Base-by-base conservation (phyloP, 2,797 vertebrate genomes). In the Podarcis siculus region DNA sequence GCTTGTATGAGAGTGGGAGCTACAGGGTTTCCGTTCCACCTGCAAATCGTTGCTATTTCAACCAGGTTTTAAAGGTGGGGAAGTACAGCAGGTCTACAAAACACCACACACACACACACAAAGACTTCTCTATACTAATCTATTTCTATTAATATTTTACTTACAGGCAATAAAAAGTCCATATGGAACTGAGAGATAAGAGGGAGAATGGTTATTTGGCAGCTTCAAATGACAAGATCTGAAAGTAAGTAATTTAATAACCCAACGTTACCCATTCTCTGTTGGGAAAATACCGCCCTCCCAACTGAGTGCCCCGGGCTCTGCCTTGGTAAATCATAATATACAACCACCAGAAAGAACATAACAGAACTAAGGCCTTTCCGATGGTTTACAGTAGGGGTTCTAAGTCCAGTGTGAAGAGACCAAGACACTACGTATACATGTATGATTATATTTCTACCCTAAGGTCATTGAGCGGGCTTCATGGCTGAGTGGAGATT, bases 111-210 rank as follows among this genome's bases (percentile, higher is more conserved):
- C 45, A 81, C 45, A 81, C 64, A 73, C 49, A n/a, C 1, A 9
- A 55, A 55, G 49, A 15, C 49, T 55, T 55, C 32, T 42, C 30
- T 2, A 83, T 30, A 58, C 3, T 12, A 0, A 71, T 10, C 1
- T 58, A 23, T 0, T 0, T 13, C 78, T 91, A 87, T 89, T 75
- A 79, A n/a, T 87, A 79, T 37, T 79, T 79, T 73, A 87, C 61
- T 79, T 90, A 92, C 21, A 35, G 21, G 75, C 15, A 81, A 79
- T 32, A 89, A 92, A 87, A 0, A 0, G 35, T 86, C 55, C 64
- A 78, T 69, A 78, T 90, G 42, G 88, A 92, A 91, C 85, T 92
- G 58, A 79, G 25, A 90, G 91, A 82, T 58, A 69, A 39, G 64
- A 67, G 45, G 86, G 0, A 81, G 67, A 77, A 69, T 32, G 49